These are phyloP conservation scores for Rhagonycha lutea DNA, from an alignment of 2,888 invertebrate genomes.

Conservation along the genomic window DNA sequence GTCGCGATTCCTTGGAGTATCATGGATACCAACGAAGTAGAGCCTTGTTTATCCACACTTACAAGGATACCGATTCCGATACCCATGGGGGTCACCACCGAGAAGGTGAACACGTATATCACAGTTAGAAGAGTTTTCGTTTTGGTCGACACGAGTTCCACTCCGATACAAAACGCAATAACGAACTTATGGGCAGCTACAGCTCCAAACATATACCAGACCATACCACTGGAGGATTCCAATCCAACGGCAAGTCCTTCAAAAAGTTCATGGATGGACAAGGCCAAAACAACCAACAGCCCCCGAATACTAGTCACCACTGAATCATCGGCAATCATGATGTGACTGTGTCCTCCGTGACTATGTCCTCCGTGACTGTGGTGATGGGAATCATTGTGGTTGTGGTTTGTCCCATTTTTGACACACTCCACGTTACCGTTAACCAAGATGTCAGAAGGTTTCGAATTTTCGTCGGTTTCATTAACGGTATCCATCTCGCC, in stretches of 20 bases:
- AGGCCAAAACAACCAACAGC: constrained; percentile 77
- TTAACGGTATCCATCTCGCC: constrained; percentile 37
- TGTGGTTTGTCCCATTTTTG: not conserved
- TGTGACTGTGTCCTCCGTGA: constrained; percentile 45
- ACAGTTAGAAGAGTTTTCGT: constrained; percentile 66
- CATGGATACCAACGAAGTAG: constrained; percentile 66
- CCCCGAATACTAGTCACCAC: constrained; percentile 63
- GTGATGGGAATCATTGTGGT: constrained; percentile 21
- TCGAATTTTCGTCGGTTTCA: constrained; percentile 24
- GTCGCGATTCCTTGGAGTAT: constrained; percentile 84
- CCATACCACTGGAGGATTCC: constrained; percentile 64
- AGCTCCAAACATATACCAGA: constrained; percentile 83
- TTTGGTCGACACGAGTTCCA: constrained; percentile 75
- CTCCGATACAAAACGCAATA: constrained; percentile 85
- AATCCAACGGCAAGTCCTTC: constrained; percentile 85
- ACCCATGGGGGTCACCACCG: constrained; percentile 79
- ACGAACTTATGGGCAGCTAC: constrained; percentile 85
- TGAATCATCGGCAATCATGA: constrained; percentile 40
- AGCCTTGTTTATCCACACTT: constrained; percentile 62
- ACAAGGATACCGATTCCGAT: constrained; percentile 75
- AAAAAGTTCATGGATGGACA: constrained; percentile 85
- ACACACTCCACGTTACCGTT: constrained; percentile 31
- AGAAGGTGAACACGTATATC: constrained; percentile 75
- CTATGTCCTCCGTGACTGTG: constrained; percentile 38
- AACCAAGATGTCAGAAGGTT: constrained; percentile 35